A percentile compares a stretch with the other conserved stretches of the same genome.
phyloP scores from a whole-genome alignment of 2,113 vertebrate genomes.

The Ailurus styani region DNA sequence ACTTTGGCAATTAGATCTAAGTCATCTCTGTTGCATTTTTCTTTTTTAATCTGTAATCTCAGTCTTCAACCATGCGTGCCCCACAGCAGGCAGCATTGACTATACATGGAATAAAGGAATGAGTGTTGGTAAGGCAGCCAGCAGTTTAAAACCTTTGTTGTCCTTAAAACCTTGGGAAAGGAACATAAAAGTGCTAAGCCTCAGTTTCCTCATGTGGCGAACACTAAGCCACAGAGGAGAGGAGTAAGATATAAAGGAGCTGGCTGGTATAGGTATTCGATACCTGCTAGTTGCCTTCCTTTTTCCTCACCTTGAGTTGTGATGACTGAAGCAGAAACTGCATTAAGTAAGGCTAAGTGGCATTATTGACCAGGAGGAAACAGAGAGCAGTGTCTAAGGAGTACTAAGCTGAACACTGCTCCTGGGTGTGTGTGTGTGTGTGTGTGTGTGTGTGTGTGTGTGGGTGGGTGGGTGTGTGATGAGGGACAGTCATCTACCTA shows the following conservation, averaged over 20 bases:
- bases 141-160: background rate
- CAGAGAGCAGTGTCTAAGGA: background rate
- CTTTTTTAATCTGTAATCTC: background rate
- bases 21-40: background rate
- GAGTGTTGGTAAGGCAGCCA: background rate
- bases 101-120: background rate
- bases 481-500: background rate
- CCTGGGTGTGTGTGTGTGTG: background rate
- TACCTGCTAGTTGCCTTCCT: background rate
- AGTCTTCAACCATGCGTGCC: background rate
- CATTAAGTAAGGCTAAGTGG: background rate
- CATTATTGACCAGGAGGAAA: background rate
- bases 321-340: background rate
- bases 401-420: background rate
- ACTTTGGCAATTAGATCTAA: background rate
- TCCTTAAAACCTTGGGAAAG: background rate
- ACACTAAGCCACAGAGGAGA: background rate
- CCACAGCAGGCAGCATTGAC: background rate
- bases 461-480: background rate
- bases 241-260: background rate
- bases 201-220: background rate
- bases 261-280: background rate
- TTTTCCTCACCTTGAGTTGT: background rate
- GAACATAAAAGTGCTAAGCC: background rate
- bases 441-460: background rate